Evolutionary conservation across 2,113 vertebrate species (phyloP), one percentile per base, ranked within the genome.

Genomic region (Mormyrus iriodes): DNA sequence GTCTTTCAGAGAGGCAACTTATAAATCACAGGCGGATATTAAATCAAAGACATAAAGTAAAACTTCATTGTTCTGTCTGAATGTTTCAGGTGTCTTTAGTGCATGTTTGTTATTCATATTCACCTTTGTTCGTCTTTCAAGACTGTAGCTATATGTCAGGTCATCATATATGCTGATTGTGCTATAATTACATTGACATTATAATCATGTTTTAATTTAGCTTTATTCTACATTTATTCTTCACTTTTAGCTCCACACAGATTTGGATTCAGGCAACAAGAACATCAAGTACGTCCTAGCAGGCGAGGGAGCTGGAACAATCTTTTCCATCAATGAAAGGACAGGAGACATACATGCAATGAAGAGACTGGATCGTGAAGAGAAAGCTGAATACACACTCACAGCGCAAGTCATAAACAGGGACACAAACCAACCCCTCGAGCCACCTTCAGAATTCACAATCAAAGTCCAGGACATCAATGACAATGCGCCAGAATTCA

Each of bases 381-480:
- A 99, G 93, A 99, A 99, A 94, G 98, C 98, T 0, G 98, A 99
- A 92, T 99, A 99, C 93, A 99, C 98, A 0, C 95, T 99, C 21
- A 99, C 97, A 1, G 98, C 98, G 55, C 98, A 98, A 95, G 98
- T 98, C 1, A 93, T 98, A 46, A 98, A 99, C 91, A 96, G 96
- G 49, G 97, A 98, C 92, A 98, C 97, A 0, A 96, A 97, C 92
- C 96, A 98, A 91, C 97, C 98, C 88, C 92, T 99, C 90, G 98
- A 99, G 92, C 97, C 98, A 10, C 97, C 98, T 55, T 99, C 98
- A 1, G 98, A 99, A 93, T 99, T 99, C 95, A 99, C 99, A 94
- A 99, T 99, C 91, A 99, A 99, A 95, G 98, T 99, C 84, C 98
- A 99, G 94, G 98, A 99, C 94, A 99, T 99, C 95, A 99, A 99